Conservation (phyloP, 2,888 invertebrate genomes). For the Hyalella azteca region DNA sequence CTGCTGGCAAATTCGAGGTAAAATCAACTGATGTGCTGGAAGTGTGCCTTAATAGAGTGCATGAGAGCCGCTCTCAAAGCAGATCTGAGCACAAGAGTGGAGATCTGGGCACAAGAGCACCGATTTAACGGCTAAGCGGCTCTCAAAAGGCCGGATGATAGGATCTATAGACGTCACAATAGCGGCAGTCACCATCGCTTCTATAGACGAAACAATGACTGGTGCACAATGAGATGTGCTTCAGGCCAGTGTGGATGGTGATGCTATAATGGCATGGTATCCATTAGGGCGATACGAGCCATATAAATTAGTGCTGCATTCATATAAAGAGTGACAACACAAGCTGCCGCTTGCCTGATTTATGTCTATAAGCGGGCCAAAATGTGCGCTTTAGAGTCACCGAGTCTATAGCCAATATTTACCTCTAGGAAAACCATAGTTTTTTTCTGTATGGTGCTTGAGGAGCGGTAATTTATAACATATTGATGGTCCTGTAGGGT, state of each 20-base stretch:
- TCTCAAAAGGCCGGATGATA: slow-evolving; percentile 8
- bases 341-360: neutral
- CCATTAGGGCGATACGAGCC: slow-evolving; percentile 18
- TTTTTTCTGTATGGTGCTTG: too few relatives aligned
- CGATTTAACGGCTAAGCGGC: slow-evolving; percentile 12
- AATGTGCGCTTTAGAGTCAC: too few relatives aligned
- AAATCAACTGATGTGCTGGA: too few relatives aligned
- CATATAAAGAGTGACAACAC: slow-evolving; percentile 25
- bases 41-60: too few relatives aligned
- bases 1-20: too few relatives aligned
- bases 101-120: neutral
- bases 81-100: neutral
- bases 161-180: neutral
- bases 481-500: too few relatives aligned
- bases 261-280: slow-evolving; percentile 5
- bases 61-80: too few relatives aligned
- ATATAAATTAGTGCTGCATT: slow-evolving; percentile 19
- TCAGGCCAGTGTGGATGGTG: neutral
- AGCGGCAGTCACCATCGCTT: neutral
- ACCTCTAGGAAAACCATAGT: too few relatives aligned
- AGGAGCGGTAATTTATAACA: too few relatives aligned
- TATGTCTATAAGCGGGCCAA: too few relatives aligned
- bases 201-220: slow-evolving; percentile 21
- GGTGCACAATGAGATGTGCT: slow-evolving; percentile 21
- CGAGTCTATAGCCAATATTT: too few relatives aligned